Evolutionary conservation across 2,113 vertebrate species (phyloP), one percentile per base, ranked within the genome.

Genomic region (Promerops cafer): DNA sequence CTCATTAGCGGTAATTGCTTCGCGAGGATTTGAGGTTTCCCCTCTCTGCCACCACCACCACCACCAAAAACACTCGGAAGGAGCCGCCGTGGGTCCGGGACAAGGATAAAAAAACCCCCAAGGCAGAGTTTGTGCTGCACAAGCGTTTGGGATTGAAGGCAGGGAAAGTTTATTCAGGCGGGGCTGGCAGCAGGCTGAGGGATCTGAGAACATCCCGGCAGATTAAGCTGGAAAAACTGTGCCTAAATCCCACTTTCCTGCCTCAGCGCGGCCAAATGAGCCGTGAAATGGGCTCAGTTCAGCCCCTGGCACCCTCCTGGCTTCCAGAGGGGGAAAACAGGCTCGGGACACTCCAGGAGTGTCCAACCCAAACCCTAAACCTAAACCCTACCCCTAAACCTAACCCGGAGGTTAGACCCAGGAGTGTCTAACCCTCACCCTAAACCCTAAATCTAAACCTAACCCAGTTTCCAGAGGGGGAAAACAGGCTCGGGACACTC

Each of bases 21-120:
- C 53, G 84, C 65, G 10, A 95, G 92, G 95, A 94, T 96, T 97
- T 97, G 97, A 97, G 97, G 97, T 97, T 96, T 96, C 90, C 96
- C 79, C 68, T 91, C 89, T 22, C n/a, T 23, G 89, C 90, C 87
- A 65, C 68, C 77, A 47, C 90, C 87, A 65, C 68, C 77, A 47
- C 44, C 82, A 54, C 77, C 61, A 11, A 83, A 68, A 75, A 14
- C 54, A 0, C 37, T 92, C 27, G 27, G 31, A 33, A 90, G 83
- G 31, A 91, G 89, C 90, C 16, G 83, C 87, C 8, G 13, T 15
- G 79, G 69, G 47, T 64, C 78, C 6, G 2, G 80, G 61, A 79
- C 1, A 3, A 7, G 9, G 13, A 14, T 1, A 10, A 30, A 61
- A 42, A 22, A 45, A 68, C 28, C 75, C 86, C 65, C 7, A 1